Evolutionary conservation across 92 coral and sea anemone genomes (phyloP).

Genomic region (Parazoanthus atlanticus): DNA sequence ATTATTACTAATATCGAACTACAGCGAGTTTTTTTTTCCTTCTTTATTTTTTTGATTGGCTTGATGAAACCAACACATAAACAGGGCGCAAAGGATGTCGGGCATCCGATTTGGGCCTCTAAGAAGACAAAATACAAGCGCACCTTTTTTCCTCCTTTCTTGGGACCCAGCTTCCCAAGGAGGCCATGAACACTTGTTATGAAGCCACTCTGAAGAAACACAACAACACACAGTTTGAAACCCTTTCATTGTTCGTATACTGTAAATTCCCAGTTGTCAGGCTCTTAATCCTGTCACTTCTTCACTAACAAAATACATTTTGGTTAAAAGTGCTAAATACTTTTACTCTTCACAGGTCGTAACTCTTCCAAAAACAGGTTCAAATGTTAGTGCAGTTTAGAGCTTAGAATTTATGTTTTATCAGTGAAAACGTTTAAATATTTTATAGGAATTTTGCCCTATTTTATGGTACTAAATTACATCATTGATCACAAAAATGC

Average conservation of each 20-base stretch:
- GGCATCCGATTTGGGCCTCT: too few species aligned
- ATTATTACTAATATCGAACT: too few species aligned
- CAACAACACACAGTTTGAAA: constrained; percentile 16
- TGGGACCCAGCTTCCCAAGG: constrained; percentile 90
- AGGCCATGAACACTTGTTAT: constrained; percentile 92
- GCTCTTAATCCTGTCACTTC: neutral
- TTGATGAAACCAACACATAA: too few species aligned
- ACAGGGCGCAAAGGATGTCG: too few species aligned
- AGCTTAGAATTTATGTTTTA: too few species aligned
- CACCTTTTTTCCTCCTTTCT: constrained; percentile 91
- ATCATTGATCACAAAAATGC: too few species aligned
- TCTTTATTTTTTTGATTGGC: too few species aligned
- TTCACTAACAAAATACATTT: neutral
- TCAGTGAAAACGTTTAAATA: neutral
- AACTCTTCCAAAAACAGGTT: neutral
- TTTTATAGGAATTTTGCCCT: too few species aligned
- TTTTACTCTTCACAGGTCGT: neutral
- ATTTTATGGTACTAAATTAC: neutral
- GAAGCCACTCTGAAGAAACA: constrained; percentile 71
- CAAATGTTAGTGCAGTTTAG: too few species aligned
- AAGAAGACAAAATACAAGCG: constrained; percentile 10
- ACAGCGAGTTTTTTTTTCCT: neutral
- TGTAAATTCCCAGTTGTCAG: neutral
- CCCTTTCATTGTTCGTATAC: neutral
- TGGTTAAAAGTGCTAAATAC: neutral